Evolutionary conservation across 2,113 vertebrate genomes (phyloP).

Genomic region (Potamarius usumacintae): DNA sequence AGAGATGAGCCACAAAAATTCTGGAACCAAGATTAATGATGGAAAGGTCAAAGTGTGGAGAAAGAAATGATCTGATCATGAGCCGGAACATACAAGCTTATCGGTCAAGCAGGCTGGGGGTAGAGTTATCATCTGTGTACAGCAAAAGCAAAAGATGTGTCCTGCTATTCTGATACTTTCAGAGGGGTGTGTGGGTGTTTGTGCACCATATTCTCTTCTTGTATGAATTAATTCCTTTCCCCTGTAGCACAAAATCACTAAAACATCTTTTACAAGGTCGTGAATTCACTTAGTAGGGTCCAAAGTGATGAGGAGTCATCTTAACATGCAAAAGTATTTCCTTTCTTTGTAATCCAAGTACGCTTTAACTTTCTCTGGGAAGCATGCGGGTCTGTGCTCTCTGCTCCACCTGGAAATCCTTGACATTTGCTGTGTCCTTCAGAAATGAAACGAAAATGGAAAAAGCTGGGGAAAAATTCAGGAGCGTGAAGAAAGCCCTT

Average conservation of each 20-base stretch:
- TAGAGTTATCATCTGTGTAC: too few species aligned
- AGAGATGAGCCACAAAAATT: too few species aligned
- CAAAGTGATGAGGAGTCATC: background rate
- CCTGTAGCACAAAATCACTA: background rate
- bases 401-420: constrained; percentile 34
- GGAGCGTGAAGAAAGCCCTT: constrained; percentile 35
- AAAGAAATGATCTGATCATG: too few species aligned
- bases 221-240: background rate
- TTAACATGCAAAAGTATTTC: constrained; percentile 15
- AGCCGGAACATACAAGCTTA: too few species aligned
- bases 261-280: background rate
- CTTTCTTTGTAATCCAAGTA: constrained; percentile 15
- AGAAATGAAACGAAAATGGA: constrained; percentile 8
- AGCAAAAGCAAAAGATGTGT: too few species aligned
- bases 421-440: constrained; percentile 39
- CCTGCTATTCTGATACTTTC: background rate
- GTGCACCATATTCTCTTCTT: background rate
- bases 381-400: background rate
- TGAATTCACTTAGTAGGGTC: background rate
- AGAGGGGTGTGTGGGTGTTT: too few species aligned
- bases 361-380: background rate
- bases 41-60: too few species aligned
- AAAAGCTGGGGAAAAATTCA: constrained; percentile 16
- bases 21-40: too few species aligned
- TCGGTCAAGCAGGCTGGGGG: too few species aligned